Evolutionary conservation across 2,888 invertebrate species (phyloP), one percentile per base, ranked within the genome.

Genomic region (Lutraria lutraria): DNA sequence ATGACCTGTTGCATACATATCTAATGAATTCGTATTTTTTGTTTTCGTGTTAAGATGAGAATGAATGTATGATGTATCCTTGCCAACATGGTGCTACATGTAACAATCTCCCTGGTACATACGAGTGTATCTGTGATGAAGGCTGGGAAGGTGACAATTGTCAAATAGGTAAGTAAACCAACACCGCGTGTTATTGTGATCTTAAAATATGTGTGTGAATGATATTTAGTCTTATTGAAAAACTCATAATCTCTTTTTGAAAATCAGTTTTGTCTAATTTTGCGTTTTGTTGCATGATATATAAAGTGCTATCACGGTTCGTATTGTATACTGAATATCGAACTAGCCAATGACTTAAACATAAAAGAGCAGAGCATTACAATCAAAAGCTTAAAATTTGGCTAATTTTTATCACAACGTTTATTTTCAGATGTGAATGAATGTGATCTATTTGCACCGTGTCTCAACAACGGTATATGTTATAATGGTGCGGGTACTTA

Each of bases 401-500:
- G 43, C 8, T 4, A 4, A 8, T 4, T 43, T 56, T 56, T 56
- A 19, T 56, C 6, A 12, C 19, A 56, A 19, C n/a, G 12, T 4
- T 25, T 19, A 25, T 63, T 88, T 86, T 76, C 90, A 83, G 94
- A 95, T 90, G 88, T 95, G 25, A 90, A 95, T 82, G 95, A 95
- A 86, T 95, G 95, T 88, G 29, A 81, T 12, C 90, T 93, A 81
- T 98, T 98, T 0, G 97, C 98, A 92, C 99, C 99, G 0, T 99
- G 99, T 95, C 68, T 83, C 29, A 99, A 99, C 96, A 98, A 98
- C 0, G 99, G 99, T 43, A 98, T 98, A 34, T 99, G 99, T 96
- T 98, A 98, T 89, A 97, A 99, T 97, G 99, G 99, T 95, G 99
- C 99, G 89, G 98, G 99, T 94, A 93, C 94, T 21, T 95, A 94